Conservation (phyloP, 2,113 vertebrate species). For the Stegostoma tigrinum region DNA sequence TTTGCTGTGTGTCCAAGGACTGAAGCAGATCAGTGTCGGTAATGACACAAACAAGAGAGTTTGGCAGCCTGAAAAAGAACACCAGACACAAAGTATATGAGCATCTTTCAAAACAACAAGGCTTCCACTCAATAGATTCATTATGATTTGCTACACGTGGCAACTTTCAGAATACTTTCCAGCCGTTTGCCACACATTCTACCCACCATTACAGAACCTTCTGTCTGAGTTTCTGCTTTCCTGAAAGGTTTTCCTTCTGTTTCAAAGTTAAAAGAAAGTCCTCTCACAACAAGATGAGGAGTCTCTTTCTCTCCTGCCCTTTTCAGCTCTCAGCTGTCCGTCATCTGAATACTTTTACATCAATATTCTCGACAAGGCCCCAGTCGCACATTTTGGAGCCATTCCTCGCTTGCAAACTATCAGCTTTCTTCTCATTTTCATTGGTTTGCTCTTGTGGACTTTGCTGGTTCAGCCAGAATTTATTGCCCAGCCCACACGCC, state of each 20-base stretch:
- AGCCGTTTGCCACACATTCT: neutral
- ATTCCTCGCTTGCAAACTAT: too few species aligned
- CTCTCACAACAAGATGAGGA: neutral
- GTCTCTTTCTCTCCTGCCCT: neutral
- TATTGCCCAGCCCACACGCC: too few species aligned
- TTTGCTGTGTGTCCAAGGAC: neutral
- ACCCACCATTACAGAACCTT: neutral
- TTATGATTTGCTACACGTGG: neutral
- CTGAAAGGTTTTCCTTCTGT: neutral
- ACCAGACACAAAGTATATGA: neutral
- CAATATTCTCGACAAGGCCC: neutral
- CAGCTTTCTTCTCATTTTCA: too few species aligned
- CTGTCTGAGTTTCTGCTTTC: neutral
- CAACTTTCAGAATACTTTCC: neutral
- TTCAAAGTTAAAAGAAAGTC: neutral
- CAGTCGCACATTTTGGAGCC: too few species aligned
- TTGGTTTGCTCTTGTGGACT: too few species aligned
- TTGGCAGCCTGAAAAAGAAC: slow-evolving; percentile 36
- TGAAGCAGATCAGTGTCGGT: neutral
- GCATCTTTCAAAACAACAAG: neutral
- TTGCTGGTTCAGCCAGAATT: too few species aligned
- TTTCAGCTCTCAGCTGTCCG: neutral
- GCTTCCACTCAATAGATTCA: neutral
- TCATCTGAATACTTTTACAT: neutral
- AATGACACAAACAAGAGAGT: slow-evolving; percentile 37